Conservation (phyloP, 2,888 invertebrate genomes). For the Clanis bilineata region DNA sequence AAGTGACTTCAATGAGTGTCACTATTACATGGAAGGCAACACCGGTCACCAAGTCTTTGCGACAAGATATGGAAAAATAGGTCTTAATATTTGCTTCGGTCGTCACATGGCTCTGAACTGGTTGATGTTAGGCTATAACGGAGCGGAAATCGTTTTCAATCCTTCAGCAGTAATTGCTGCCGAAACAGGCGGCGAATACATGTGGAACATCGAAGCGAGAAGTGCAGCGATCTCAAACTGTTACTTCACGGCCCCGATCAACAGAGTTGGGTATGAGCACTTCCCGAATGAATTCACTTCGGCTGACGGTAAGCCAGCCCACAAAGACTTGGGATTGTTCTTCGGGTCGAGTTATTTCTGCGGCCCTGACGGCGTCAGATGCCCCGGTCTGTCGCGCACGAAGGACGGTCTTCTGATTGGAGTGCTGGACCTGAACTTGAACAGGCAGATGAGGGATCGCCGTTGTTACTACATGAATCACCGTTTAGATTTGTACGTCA, state of each 20-base stretch:
- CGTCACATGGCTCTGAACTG: constrained; percentile 99
- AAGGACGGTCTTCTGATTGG: constrained; percentile 94
- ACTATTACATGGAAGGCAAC: constrained; percentile 98
- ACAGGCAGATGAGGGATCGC: constrained; percentile 95
- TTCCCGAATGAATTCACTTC: constrained; percentile 84
- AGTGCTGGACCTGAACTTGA: constrained; percentile 96
- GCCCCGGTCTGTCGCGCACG: constrained; percentile 91
- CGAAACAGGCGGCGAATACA: constrained; percentile 90
- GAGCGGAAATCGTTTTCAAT: constrained; percentile 99
- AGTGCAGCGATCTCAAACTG: constrained; percentile 98
- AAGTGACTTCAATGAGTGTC: constrained; percentile 99
- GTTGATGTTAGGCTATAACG: constrained; percentile 98
- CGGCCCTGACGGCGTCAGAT: constrained; percentile 96
- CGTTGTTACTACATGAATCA: constrained; percentile 99
- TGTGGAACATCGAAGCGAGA: constrained; percentile 98
- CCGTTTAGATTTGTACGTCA: constrained; percentile 94
- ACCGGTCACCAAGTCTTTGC: constrained; percentile 97
- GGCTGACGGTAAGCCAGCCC: constrained; percentile 87
- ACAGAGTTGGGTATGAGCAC: constrained; percentile 95
- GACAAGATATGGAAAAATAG: constrained; percentile 94
- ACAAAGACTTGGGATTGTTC: constrained; percentile 95
- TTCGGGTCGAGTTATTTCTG: constrained; percentile 98
- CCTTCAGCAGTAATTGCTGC: constrained; percentile 95
- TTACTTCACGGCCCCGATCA: constrained; percentile 96
- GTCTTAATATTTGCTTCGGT: constrained; percentile 98